phyloP scores from a whole-genome alignment of 2,113 vertebrate species.

The Passer montanus region DNA sequence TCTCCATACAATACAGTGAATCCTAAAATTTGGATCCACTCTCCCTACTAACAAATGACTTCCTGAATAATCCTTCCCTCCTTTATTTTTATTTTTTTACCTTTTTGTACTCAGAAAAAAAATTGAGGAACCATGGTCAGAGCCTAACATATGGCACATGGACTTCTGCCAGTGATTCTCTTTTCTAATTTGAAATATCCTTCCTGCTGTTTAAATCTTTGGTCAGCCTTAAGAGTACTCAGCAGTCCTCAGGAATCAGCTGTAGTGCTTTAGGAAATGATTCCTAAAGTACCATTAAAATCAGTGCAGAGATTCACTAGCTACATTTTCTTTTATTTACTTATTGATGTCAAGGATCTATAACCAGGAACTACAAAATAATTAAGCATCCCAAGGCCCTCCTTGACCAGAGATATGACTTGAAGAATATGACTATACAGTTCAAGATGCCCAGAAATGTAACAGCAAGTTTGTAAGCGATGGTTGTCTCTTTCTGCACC shows the following conservation, averaged over 20 bases:
- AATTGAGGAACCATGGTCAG: not conserved
- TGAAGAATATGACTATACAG: not conserved
- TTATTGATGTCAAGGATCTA: not conserved
- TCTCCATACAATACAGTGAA: not conserved
- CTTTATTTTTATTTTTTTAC: not conserved
- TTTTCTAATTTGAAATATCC: not conserved
- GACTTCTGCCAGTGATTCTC: not conserved
- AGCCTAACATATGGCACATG: not conserved
- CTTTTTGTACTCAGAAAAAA: not conserved
- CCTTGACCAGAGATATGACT: not conserved
- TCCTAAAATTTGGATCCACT: not conserved
- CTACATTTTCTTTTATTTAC: not conserved
- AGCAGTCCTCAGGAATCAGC: not conserved
- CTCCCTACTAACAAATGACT: not conserved
- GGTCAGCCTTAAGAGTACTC: not conserved
- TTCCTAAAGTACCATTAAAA: not conserved
- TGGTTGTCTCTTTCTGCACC: not conserved
- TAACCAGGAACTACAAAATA: not conserved
- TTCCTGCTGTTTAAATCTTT: constrained; percentile 22
- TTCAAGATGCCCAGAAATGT: not conserved
- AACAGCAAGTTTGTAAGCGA: not conserved
- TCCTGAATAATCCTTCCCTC: not conserved
- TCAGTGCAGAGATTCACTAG: not conserved
- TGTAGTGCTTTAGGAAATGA: not conserved
- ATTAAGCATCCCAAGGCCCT: not conserved